Evolutionary conservation across 2,888 invertebrate species (phyloP).

Genomic region (Acleris sparsana): DNA sequence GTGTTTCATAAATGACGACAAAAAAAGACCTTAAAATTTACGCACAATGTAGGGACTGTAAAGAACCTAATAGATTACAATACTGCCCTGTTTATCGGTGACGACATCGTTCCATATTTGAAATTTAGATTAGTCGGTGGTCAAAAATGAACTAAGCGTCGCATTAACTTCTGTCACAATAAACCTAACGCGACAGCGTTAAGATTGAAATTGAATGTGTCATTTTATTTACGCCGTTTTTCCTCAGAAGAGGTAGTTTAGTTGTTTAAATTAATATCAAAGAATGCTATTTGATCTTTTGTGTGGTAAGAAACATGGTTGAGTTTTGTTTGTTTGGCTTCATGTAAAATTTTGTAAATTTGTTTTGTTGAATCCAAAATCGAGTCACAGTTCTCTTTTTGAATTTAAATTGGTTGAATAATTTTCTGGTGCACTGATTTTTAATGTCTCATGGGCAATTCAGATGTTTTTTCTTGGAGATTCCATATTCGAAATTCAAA

Average conservation of each 20-base stretch:
- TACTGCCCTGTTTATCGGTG: constrained; percentile 40
- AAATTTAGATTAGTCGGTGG: constrained; percentile 39
- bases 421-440: constrained; percentile 32
- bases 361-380: constrained; percentile 37
- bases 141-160: constrained; percentile 9
- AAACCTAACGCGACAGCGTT: neutral
- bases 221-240: constrained; percentile 7
- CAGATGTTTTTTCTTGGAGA: constrained; percentile 8
- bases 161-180: neutral
- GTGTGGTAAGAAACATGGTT: constrained; percentile 2
- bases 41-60: constrained; percentile 35
- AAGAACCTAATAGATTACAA: constrained; percentile 37
- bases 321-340: neutral
- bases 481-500: constrained; percentile 9
- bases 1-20: constrained; percentile 21
- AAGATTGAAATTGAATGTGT: constrained; percentile 8
- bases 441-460: constrained; percentile 30
- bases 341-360: constrained; percentile 29
- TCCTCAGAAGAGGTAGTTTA: neutral
- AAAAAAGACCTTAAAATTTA: constrained; percentile 23
- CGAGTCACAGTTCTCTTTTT: constrained; percentile 29
- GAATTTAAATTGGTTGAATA: constrained; percentile 35
- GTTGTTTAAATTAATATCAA: constrained; percentile 7
- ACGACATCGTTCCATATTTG: constrained; percentile 41
- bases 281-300: neutral